These are phyloP conservation scores for Eleginops maclovinus DNA, from an alignment of 2,113 vertebrate genomes.

Conservation along the genomic window DNA sequence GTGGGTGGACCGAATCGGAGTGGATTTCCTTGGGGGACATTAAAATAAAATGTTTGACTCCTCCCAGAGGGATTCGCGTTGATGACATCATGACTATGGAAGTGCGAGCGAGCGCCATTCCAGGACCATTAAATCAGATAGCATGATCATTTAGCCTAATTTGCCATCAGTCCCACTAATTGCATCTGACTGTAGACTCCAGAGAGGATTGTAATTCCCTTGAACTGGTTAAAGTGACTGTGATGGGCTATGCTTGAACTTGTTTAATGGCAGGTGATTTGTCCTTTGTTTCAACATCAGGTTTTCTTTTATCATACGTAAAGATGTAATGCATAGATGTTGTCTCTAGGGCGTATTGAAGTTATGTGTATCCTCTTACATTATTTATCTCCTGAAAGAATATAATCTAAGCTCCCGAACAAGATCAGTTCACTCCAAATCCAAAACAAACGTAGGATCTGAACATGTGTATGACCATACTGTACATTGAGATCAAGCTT, in stretches of 20 bases:
- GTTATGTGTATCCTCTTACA: slow-evolving; percentile 2
- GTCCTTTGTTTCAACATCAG: slow-evolving; percentile 62
- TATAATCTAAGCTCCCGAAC: slow-evolving; percentile 1
- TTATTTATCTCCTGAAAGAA: slow-evolving; percentile 12
- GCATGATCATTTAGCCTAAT: slow-evolving; percentile 81
- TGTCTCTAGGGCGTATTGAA: slow-evolving; percentile 4
- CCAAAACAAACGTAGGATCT: slow-evolving; percentile 47
- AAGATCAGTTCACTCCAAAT: slow-evolving; percentile 27
- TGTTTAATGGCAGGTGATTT: slow-evolving; percentile 70
- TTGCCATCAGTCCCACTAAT: slow-evolving; percentile 82
- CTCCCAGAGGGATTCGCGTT: slow-evolving; percentile 53
- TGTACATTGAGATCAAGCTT: slow-evolving; percentile 61
- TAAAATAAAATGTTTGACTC: slow-evolving; percentile 73
- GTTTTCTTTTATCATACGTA: background rate
- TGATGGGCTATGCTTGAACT: slow-evolving; percentile 72
- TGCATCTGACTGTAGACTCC: slow-evolving; percentile 78
- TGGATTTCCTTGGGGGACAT: slow-evolving; percentile 67
- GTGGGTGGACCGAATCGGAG: slow-evolving; percentile 65
- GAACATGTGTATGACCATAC: background rate
- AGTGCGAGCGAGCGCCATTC: slow-evolving; percentile 50
- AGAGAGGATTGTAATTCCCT: slow-evolving; percentile 74
- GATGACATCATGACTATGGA: slow-evolving; percentile 69
- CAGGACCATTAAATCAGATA: slow-evolving; percentile 79
- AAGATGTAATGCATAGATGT: background rate
- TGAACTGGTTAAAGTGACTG: slow-evolving; percentile 79